Conservation (phyloP, 2,888 invertebrate species). For the Choreutis nemorana region DNA sequence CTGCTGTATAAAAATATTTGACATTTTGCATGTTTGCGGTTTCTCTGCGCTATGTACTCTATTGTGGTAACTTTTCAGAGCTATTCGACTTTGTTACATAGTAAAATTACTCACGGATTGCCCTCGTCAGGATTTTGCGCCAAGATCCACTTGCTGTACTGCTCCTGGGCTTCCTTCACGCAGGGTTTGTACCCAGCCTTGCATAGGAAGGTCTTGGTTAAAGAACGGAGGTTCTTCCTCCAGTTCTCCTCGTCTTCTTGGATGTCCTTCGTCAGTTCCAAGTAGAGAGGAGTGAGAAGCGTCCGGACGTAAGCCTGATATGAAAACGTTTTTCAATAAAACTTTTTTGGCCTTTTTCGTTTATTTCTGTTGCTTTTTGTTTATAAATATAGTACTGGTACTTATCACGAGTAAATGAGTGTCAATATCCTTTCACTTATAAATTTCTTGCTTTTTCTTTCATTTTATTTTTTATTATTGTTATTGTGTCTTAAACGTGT, state of each 20-base stretch:
- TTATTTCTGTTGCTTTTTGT: too few species aligned
- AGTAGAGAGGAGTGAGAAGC: conserved; percentile 75
- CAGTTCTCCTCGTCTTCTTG: conserved; percentile 70
- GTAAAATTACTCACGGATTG: conserved; percentile 77
- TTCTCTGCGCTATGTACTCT: too few species aligned
- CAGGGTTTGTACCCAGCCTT: conserved; percentile 81
- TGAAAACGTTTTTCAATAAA: conserved; percentile 3
- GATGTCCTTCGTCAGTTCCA: conserved; percentile 64
- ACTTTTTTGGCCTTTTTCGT: neutral
- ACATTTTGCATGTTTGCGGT: too few species aligned
- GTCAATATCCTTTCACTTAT: neutral
- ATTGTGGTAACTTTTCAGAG: too few species aligned
- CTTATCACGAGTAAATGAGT: conserved; percentile 2
- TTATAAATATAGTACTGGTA: too few species aligned
- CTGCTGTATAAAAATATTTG: too few species aligned
- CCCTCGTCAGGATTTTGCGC: conserved; percentile 77
- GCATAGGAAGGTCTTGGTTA: conserved; percentile 77
- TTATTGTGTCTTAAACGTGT: too few species aligned
- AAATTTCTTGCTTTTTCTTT: too few species aligned
- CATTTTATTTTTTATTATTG: too few species aligned
- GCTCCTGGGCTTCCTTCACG: conserved; percentile 75
- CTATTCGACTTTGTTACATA: too few species aligned
- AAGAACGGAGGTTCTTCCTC: conserved; percentile 71
- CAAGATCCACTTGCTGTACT: conserved; percentile 79
- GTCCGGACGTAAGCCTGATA: conserved; percentile 74